Evolutionary conservation across 2,888 invertebrate genomes (phyloP).

Genomic region (Drosophila merina): DNA sequence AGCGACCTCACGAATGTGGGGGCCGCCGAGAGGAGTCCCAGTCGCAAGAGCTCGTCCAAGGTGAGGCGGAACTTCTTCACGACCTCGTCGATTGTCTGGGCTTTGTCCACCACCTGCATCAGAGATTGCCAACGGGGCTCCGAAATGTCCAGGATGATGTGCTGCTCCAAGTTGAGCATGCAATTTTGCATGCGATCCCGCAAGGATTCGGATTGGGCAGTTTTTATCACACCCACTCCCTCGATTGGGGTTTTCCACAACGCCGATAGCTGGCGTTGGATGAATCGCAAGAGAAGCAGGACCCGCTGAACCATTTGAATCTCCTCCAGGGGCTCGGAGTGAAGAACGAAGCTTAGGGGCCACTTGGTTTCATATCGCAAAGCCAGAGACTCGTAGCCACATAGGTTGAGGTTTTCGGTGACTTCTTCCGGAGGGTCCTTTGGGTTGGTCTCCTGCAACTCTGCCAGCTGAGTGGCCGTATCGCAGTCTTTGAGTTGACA

Average conservation of each 20-base stretch:
- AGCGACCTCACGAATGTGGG: slow-evolving; percentile 50
- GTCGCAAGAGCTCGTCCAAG: slow-evolving; percentile 32
- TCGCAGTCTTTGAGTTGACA: slow-evolving; percentile 45
- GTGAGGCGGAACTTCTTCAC: slow-evolving; percentile 37
- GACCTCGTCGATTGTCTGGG: slow-evolving; percentile 50
- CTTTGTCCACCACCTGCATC: slow-evolving; percentile 11
- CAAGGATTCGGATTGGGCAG: slow-evolving; percentile 1
- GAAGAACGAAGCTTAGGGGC: slow-evolving; percentile 59
- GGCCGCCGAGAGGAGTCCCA: slow-evolving; percentile 48
- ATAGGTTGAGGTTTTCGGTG: slow-evolving; percentile 12
- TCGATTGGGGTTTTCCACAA: slow-evolving; percentile 1
- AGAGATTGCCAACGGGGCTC: slow-evolving; percentile 50
- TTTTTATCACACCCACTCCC: not conserved
- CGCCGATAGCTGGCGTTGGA: slow-evolving; percentile 39
- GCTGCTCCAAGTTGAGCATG: slow-evolving; percentile 51
- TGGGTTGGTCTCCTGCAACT: not conserved
- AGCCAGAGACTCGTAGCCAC: slow-evolving; percentile 54
- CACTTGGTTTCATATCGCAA: slow-evolving; percentile 53
- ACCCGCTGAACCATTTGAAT: slow-evolving; percentile 60
- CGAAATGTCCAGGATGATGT: slow-evolving; percentile 54
- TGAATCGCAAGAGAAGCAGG: slow-evolving; percentile 57
- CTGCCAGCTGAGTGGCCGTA: slow-evolving; percentile 46
- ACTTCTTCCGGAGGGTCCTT: not conserved
- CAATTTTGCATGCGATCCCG: slow-evolving; percentile 46
- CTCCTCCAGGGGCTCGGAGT: slow-evolving; percentile 46